Base-by-base conservation (phyloP, 2,113 vertebrate genomes). In the Sitta europaea region DNA sequence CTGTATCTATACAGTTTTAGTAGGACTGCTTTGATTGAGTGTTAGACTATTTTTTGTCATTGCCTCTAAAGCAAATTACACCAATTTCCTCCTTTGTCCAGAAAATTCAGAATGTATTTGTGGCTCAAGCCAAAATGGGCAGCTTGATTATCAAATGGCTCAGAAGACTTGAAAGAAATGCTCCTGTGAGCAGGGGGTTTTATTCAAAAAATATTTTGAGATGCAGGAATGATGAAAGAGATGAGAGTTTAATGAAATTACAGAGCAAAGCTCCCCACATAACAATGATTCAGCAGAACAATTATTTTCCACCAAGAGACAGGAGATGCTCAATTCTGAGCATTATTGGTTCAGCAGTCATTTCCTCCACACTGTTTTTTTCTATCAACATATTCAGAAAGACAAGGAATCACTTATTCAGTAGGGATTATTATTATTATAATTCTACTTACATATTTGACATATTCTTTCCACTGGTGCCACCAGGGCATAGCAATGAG, bases 401-500 rank as follows among this genome's bases (percentile, higher is more conserved):
- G 2, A 36, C 15, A 81, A 76, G 48, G 20, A 51, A 51, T 48
- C 38, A n/a, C 19, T 79, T 27, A 28, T 24, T 45, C 33, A 28
- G 10, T 5, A 50, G 1, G 33, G 4, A n/a, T 28, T 35, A 40
- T 25, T 14, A 23, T 13, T 23, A 57, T 45, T 33, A 43, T 14
- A 50, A 70, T 25, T 40, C n/a, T 93, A 99, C 99, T 99, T 96
- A 99, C 99, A 22, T 99, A 99, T 99, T 99, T 99, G 83, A 99
- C 99, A 65, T 99, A 99, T 91, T 99, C 99, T 92, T 99, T 99
- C 99, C 99, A 99, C 86, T 99, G 98, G 65, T 99, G 99, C 99
- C 99, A 99, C 99, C 99, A 99, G 36, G 99, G 98, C 97, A 99
- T 99, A n/a, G 99, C 99, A 97, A 99, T 99, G 96, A 99, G 99